Evolutionary conservation across 2,797 vertebrate genomes (phyloP).

Genomic region (Siniperca scherzeri): DNA sequence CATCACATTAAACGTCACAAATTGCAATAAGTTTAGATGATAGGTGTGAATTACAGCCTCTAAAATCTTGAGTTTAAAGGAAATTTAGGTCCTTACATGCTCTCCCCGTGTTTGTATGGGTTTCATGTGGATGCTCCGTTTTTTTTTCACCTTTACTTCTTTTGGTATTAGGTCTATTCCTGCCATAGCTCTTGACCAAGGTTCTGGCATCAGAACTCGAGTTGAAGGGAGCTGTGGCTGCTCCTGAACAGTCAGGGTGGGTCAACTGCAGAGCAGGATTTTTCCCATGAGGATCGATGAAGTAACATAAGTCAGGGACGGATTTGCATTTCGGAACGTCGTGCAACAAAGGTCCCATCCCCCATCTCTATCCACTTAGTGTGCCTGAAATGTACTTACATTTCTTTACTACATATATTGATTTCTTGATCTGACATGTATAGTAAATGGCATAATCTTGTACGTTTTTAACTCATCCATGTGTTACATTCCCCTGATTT

Average conservation of each 20-base stretch:
- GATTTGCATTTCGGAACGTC: neutral
- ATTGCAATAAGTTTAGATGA: conserved; percentile 22
- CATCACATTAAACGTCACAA: conserved; percentile 40
- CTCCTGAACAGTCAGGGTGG: conserved; percentile 13
- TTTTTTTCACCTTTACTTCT: conserved; percentile 13
- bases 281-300: conserved; percentile 26
- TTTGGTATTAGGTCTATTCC: neutral
- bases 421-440: neutral
- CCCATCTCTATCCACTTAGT: no score
- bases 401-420: neutral
- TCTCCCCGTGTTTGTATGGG: neutral
- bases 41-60: conserved; percentile 12
- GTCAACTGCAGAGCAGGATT: conserved; percentile 24
- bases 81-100: neutral
- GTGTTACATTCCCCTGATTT: neutral
- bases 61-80: neutral
- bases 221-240: conserved; percentile 12
- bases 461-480: neutral
- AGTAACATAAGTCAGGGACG: conserved; percentile 10
- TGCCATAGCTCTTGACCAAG: neutral
- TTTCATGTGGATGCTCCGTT: neutral
- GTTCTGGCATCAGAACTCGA: conserved; percentile 17
- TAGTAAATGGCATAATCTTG: neutral
- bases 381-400: neutral
- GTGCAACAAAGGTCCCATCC: neutral